Conservation (phyloP, 2,113 vertebrate genomes). For the Gobius niger region DNA sequence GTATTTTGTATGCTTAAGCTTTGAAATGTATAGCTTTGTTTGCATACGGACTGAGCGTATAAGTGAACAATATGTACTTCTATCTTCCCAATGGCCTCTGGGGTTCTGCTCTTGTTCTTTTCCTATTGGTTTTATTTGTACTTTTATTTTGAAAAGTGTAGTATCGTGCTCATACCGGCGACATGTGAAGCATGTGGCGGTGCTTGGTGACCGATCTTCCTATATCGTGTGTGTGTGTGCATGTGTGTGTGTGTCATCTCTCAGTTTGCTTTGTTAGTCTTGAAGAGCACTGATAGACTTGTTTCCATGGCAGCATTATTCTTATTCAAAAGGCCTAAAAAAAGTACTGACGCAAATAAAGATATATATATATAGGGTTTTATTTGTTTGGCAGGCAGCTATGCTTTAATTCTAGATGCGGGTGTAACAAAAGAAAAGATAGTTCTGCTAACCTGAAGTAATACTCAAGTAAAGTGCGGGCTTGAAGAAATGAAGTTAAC, state of each 20-base stretch:
- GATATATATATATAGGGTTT: too few relatives aligned
- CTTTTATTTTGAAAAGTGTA: slow-evolving; percentile 25
- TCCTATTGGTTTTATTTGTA: background rate
- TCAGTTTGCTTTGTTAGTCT: slow-evolving; percentile 8
- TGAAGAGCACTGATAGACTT: slow-evolving; percentile 1
- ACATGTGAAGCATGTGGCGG: slow-evolving; percentile 23
- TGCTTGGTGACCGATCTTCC: slow-evolving; percentile 18
- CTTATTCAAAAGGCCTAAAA: background rate
- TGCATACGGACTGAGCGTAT: background rate
- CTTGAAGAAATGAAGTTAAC: too few relatives aligned
- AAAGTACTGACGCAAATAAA: background rate
- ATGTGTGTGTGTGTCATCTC: background rate
- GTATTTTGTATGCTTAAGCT: background rate
- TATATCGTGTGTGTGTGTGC: slow-evolving; percentile 22
- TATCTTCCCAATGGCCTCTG: background rate
- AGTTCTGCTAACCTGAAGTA: too few relatives aligned
- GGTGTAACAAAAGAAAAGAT: background rate
- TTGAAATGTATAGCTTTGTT: background rate
- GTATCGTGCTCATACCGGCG: background rate
- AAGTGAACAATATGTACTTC: background rate
- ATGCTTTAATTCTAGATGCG: background rate
- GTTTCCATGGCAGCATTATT: slow-evolving; percentile 19
- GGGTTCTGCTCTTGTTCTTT: background rate
- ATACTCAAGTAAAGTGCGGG: too few relatives aligned
- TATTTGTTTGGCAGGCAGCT: background rate